Evolutionary conservation across 2,113 vertebrate genomes (phyloP).

Genomic region (Balaenoptera acutorostrata): DNA sequence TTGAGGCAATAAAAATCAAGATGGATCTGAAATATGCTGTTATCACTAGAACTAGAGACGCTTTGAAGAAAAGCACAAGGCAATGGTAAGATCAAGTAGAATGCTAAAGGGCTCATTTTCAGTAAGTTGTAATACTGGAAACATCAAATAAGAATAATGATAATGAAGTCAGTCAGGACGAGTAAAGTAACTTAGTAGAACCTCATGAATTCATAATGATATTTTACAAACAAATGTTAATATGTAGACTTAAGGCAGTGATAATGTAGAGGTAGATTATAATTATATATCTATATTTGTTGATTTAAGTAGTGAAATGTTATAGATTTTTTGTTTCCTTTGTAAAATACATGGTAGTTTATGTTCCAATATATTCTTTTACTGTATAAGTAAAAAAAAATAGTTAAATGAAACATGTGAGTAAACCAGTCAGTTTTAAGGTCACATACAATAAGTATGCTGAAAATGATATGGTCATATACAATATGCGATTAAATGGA

Average conservation of each 20-base stretch:
- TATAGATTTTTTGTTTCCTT: background rate
- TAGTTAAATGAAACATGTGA: background rate
- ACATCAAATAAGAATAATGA: background rate
- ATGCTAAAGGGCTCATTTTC: background rate
- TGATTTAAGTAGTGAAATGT: background rate
- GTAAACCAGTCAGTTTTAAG: background rate
- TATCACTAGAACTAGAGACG: background rate
- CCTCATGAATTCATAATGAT: background rate
- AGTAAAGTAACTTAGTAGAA: background rate
- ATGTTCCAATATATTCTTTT: background rate
- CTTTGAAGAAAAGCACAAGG: background rate
- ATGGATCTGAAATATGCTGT: background rate
- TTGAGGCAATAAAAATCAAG: background rate
- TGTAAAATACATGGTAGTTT: background rate
- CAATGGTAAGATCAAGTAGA: background rate
- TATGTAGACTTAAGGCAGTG: background rate
- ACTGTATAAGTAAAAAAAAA: background rate
- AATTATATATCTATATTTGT: background rate
- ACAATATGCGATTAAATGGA: background rate
- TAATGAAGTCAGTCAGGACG: background rate
- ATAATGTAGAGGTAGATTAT: background rate
- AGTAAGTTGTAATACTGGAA: background rate
- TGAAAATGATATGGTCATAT: background rate
- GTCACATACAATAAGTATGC: background rate
- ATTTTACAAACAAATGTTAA: background rate